Evolutionary conservation across 2,797 vertebrate genomes (phyloP), one percentile per base, ranked within the genome.

Genomic region (Halcyon badia): DNA sequence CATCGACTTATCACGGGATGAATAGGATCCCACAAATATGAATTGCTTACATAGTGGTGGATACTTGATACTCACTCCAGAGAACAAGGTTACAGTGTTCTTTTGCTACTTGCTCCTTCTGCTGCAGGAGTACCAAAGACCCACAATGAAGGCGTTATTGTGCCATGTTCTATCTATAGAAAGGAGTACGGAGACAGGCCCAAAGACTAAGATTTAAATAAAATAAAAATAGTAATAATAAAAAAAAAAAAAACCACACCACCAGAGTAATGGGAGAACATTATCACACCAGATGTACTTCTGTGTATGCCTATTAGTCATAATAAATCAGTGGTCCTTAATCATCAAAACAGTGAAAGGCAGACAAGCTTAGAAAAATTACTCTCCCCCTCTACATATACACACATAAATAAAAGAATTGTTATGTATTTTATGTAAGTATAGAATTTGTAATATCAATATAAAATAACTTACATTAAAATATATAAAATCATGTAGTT

Each of bases 81-180:
- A 83, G 79, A 97, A 96, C 87, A 96, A 87, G 82, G 82, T 94
- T 72, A 60, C 60, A 75, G 42, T 97, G 94, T 94, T 94, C 75
- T 37, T 35, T 71, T 7, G 49, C 66, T 20, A 15, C 87, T 61
- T 25, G 6, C 24, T 69, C 62, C 17, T 95, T 6, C 78, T 78
- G 72, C 62, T 51, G 75, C 88, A 76, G 64, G 60, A 94, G 25
- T 49, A 91, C 52, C 69, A 46, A 49, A 49, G 60, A n/a, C 1
- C 39, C n/a, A 10, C 15, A 11, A 93, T 21, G 84, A 90, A 91
- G 64, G 56, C 70, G 56, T 44, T 65, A 83, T 64, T 92, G 81
- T 93, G 66, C 68, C 8, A 11, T 10, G 25, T 5, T 68, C 71
- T 42, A 17, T 71, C 26, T 17, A 8, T 5, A 19, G 17, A 64